phyloP scores from a whole-genome alignment of 2,888 invertebrate species.

The Hemaris fuciformis region DNA sequence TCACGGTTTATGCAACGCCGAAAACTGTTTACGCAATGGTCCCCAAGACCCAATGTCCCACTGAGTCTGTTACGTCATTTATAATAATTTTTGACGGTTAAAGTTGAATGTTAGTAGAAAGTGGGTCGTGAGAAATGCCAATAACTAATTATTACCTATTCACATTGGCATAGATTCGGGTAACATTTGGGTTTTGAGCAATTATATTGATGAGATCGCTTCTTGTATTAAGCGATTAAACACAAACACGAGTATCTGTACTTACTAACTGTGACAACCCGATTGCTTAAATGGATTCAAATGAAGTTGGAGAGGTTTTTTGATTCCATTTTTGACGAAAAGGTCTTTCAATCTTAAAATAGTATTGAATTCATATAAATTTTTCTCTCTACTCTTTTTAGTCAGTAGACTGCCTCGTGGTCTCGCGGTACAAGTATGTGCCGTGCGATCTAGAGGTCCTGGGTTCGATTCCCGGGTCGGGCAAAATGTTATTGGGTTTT shows the following conservation, averaged over 20 bases:
- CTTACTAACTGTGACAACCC: neutral
- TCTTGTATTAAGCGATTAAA: neutral
- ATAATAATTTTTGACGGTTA: constrained; percentile 56
- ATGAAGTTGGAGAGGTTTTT: too few relatives aligned
- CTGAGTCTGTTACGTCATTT: constrained; percentile 63
- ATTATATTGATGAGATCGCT: constrained; percentile 3
- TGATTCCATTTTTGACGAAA: too few relatives aligned
- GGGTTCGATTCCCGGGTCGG: too few relatives aligned
- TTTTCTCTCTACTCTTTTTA: too few relatives aligned
- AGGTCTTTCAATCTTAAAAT: too few relatives aligned
- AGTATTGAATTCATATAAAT: too few relatives aligned
- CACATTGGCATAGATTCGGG: constrained; percentile 36
- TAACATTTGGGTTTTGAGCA: constrained; percentile 18
- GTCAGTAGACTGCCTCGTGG: too few relatives aligned
- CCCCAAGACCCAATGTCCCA: constrained; percentile 77
- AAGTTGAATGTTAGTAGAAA: constrained; percentile 74
- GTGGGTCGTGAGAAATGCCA: constrained; percentile 73
- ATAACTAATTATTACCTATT: constrained; percentile 39
- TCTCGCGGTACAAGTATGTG: too few relatives aligned
- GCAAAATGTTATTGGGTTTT: too few relatives aligned
- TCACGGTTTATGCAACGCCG: constrained; percentile 68
- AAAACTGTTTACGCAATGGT: constrained; percentile 66
- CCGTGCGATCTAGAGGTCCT: too few relatives aligned
- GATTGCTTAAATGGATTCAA: too few relatives aligned
- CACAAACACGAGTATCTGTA: neutral